Evolutionary conservation across 2,113 vertebrate genomes (phyloP).

Genomic region (Cephalopholis sonnerati): DNA sequence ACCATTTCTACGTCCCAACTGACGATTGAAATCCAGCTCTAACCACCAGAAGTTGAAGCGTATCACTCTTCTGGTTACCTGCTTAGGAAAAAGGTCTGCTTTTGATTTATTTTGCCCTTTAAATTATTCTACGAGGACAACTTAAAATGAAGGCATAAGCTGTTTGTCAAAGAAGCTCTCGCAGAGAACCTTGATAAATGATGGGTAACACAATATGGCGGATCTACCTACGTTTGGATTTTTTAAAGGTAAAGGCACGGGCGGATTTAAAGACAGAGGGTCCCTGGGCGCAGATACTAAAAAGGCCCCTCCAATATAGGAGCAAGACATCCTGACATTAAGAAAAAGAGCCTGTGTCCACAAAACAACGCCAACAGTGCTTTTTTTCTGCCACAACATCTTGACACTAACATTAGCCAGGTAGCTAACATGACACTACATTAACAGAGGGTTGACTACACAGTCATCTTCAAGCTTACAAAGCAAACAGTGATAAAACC

Average conservation of each 20-base stretch:
- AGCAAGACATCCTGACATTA: too few relatives aligned
- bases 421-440: too few relatives aligned
- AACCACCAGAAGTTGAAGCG: neutral
- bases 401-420: too few relatives aligned
- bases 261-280: too few relatives aligned
- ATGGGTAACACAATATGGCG: neutral
- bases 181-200: neutral
- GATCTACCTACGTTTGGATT: neutral
- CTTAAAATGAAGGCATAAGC: neutral
- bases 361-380: too few relatives aligned
- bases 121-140: neutral
- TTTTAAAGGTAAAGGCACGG: neutral
- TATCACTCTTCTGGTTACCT: neutral
- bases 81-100: accelerated
- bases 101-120: neutral
- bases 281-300: too few relatives aligned
- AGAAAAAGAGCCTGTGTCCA: too few relatives aligned
- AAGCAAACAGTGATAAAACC: too few relatives aligned
- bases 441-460: too few relatives aligned
- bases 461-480: too few relatives aligned
- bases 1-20: neutral
- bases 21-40: neutral
- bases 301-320: too few relatives aligned
- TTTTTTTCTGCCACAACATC: too few relatives aligned
- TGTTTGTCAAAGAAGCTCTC: neutral